Percentiles rank a stretch among this genome's conserved stretches.
Evolutionary conservation across 2,113 vertebrate species (phyloP).

Genomic region (Anguilla japonica): DNA sequence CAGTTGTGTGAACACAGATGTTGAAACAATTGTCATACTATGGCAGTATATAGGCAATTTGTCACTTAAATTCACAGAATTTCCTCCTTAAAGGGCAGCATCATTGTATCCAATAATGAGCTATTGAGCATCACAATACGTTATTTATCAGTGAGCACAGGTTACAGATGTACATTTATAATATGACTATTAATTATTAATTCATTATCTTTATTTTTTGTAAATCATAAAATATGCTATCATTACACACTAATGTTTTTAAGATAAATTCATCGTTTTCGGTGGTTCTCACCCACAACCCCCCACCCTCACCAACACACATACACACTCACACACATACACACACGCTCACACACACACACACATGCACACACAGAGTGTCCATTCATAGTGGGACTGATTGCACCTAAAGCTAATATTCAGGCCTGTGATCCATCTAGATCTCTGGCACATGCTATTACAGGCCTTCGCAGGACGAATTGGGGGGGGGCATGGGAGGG

Average conservation of each 20-base stretch:
- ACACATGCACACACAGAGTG: not conserved
- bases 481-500: constrained; percentile 33
- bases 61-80: not conserved
- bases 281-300: too few relatives aligned
- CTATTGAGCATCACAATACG: not conserved
- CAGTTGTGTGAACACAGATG: too few relatives aligned
- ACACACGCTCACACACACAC: not conserved
- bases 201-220: not conserved
- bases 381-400: constrained; percentile 75
- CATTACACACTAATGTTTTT: too few relatives aligned
- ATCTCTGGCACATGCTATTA: constrained; percentile 84
- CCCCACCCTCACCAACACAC: too few relatives aligned
- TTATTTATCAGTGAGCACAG: not conserved
- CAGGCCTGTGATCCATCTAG: constrained; percentile 67
- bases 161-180: not conserved
- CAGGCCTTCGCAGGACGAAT: constrained; percentile 80
- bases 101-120: not conserved
- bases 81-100: not conserved
- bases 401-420: constrained; percentile 63
- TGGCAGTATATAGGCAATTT: too few relatives aligned
- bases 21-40: too few relatives aligned
- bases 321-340: too few relatives aligned
- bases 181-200: not conserved
- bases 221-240: not conserved
- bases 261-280: too few relatives aligned